Evolutionary conservation across 2,113 vertebrate species (phyloP).

Genomic region (Sander vitreus): DNA sequence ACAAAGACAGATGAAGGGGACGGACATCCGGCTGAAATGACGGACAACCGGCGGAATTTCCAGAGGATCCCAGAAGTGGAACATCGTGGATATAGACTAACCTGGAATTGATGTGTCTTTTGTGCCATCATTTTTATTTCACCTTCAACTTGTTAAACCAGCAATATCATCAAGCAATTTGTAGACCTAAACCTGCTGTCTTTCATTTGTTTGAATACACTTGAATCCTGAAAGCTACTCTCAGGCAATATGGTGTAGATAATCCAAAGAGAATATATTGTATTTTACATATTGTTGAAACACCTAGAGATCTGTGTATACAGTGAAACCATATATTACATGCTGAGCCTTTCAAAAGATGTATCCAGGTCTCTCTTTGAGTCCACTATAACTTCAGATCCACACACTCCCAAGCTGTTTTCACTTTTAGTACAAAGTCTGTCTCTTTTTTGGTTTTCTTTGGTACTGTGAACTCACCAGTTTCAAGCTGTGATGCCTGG

Average conservation of each 20-base stretch:
- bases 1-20: too few species aligned
- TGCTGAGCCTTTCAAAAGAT: neutral
- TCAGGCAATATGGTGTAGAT: neutral
- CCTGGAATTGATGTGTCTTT: too few species aligned
- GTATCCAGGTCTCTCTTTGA: constrained; percentile 15
- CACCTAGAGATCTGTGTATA: neutral
- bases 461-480: constrained; percentile 33
- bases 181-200: neutral
- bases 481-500: constrained; percentile 59
- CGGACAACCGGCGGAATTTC: too few species aligned
- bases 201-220: neutral
- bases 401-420: constrained; percentile 64
- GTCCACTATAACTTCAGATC: constrained; percentile 31
- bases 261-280: neutral
- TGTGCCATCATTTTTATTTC: neutral
- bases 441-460: constrained; percentile 4
- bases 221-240: neutral
- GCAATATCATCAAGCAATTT: too few species aligned
- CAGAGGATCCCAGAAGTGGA: too few species aligned
- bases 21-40: too few species aligned
- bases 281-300: neutral
- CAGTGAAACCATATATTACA: constrained; percentile 8
- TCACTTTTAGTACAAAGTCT: constrained; percentile 57
- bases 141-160: neutral
- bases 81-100: too few species aligned